phyloP scores from a whole-genome alignment of 2,797 vertebrate genomes.

The Spinus pinus region DNA sequence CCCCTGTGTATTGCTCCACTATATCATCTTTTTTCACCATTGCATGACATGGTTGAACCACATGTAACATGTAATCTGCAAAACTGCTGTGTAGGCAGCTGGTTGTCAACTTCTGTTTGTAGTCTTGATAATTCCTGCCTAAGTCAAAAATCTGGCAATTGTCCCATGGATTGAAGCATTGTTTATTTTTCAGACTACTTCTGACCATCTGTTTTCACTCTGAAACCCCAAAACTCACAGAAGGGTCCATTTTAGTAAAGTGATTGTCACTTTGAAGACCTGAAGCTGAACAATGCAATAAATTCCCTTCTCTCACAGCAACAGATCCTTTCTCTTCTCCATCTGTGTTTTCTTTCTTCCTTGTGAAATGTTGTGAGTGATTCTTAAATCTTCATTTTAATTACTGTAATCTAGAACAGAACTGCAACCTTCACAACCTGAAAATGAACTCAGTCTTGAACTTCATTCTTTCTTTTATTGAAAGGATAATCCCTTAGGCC shows the following conservation, averaged over 20 bases:
- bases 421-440: background rate
- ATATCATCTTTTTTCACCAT: background rate
- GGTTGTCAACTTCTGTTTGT: background rate
- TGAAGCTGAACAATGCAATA: background rate
- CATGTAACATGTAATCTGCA: background rate
- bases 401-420: background rate
- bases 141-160: background rate
- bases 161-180: background rate
- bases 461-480: background rate
- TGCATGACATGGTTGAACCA: background rate
- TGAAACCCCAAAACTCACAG: background rate
- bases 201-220: background rate
- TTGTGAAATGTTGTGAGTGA: background rate
- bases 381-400: background rate
- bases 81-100: background rate
- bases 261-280: background rate
- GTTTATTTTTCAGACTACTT: background rate
- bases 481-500: background rate
- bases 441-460: background rate
- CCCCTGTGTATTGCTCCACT: background rate
- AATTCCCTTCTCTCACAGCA: background rate
- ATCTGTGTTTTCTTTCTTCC: background rate
- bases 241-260: background rate
- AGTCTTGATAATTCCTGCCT: background rate
- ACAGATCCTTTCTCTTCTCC: background rate